Conservation (phyloP, 1,140 invertebrate genomes). For the Bradysia coprophila region DNA sequence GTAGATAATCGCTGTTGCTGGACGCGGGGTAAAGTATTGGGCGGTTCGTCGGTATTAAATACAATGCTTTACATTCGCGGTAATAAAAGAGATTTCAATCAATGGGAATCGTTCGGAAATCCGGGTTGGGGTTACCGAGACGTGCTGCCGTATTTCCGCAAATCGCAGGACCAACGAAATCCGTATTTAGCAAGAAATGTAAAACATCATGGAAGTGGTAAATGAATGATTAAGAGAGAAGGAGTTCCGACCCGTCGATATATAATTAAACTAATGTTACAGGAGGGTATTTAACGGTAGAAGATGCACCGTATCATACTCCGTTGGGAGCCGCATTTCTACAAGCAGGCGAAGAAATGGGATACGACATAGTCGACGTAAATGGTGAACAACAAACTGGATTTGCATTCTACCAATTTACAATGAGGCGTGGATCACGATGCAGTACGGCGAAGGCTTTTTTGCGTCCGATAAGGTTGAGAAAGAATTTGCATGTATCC, state of each 20-base stretch:
- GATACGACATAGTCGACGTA: conserved; percentile 59
- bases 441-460: conserved; percentile 68
- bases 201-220: conserved; percentile 43
- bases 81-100: conserved; percentile 73
- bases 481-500: conserved; percentile 54
- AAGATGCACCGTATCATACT: conserved; percentile 62
- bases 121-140: conserved; percentile 78
- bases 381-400: conserved; percentile 68
- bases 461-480: conserved; percentile 47
- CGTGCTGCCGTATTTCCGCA: conserved; percentile 72
- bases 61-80: conserved; percentile 88
- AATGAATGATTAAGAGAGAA: conserved; percentile 54
- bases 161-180: conserved; percentile 67
- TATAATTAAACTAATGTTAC: too few relatives aligned
- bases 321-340: conserved; percentile 64
- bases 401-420: conserved; percentile 63
- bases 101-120: conserved; percentile 78
- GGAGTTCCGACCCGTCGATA: conserved; percentile 27
- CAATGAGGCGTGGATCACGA: conserved; percentile 55
- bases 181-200: conserved; percentile 54
- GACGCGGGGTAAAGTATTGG: conserved; percentile 70
- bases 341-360: conserved; percentile 79
- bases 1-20: conserved; percentile 59
- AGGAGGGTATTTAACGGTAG: conserved; percentile 65
- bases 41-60: conserved; percentile 71